These are phyloP conservation scores for Vulpes vulpes DNA, from an alignment of 2,113 vertebrate genomes.

Conservation along the genomic window DNA sequence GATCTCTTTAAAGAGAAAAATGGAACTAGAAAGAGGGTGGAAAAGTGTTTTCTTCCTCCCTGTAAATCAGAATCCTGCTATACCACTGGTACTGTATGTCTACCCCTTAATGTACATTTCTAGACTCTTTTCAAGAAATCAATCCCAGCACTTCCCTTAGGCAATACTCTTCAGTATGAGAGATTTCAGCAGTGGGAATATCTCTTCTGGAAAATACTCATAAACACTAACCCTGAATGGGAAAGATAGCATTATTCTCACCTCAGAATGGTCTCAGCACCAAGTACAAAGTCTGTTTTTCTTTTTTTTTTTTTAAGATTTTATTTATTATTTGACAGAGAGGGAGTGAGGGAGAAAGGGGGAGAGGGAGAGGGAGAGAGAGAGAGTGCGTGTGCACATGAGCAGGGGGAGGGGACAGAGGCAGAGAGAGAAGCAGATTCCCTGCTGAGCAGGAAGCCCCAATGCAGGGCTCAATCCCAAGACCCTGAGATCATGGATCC, in stretches of 20 bases:
- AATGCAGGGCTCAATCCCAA: too few relatives aligned
- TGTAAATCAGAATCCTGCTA: not conserved
- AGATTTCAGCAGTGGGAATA: conserved; percentile 7
- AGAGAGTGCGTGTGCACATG: too few relatives aligned
- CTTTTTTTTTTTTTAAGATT: too few relatives aligned
- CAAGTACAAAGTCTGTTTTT: not conserved
- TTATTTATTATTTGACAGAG: too few relatives aligned
- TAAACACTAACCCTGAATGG: conserved; percentile 12
- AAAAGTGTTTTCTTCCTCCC: not conserved
- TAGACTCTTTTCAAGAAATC: conserved; percentile 37
- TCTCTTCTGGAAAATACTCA: conserved; percentile 46
- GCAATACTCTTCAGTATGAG: conserved; percentile 52
- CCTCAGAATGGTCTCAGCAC: conserved; percentile 20
- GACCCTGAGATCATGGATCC: too few relatives aligned
- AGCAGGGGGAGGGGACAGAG: too few relatives aligned
- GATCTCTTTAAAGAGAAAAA: conserved; percentile 4
- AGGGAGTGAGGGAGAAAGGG: too few relatives aligned
- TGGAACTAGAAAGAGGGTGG: not conserved
- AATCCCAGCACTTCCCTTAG: conserved; percentile 54
- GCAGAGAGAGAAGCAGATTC: too few relatives aligned
- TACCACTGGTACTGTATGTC: not conserved
- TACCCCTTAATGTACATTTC: not conserved
- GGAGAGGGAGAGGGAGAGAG: too few relatives aligned
- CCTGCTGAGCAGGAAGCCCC: too few relatives aligned
- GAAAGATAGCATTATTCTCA: not conserved